Evolutionary conservation across 2,797 vertebrate genomes (phyloP), one percentile per base, ranked within the genome.

Genomic region (Spinus pinus): DNA sequence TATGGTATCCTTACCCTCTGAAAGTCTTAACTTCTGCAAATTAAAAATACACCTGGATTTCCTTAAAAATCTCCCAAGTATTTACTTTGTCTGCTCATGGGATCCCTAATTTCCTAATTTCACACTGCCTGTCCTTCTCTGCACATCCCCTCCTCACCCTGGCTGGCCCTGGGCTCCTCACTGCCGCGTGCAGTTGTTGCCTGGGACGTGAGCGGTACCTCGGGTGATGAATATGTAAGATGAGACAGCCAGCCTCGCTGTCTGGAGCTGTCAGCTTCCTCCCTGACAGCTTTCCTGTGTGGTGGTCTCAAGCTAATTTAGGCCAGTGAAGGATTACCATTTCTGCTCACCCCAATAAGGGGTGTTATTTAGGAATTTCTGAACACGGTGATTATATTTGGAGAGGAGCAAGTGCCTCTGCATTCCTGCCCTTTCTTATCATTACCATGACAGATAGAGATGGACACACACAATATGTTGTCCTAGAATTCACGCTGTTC

Each of bases 391-490:
- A 81, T 89, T 97, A 95, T 94, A 93, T 95, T 91, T 91, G 72
- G 88, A 94, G 82, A 79, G 47, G 60, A 81, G 67, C 73, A 86
- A 95, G 47, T 78, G 84, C 86, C 81, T 65, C 80, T 89, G 77
- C 42, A 17, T 92, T 94, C 89, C 86, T 94, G 87, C 88, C 73
- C 78, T 82, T 94, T 81, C 73, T 93, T 93, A 95, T 95, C 93
- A 88, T 89, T 92, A 25, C 58, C 14, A 13, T 84, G 93, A 96
- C 94, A 94, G 94, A 95, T 81, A 93, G 44, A 82, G 86, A 88
- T 83, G 95, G 93, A 88, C 86, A 71, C 17, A 61, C 75, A 80
- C 91, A 97, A 93, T 95, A 94, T 96, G 94, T 93, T 96, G 94
- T 83, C 90, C 87, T 94, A 88, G 90, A 93, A 96, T 94, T 87